These are phyloP conservation scores for Crocuta crocuta DNA, from an alignment of 2,113 vertebrate genomes.

Conservation along the genomic window DNA sequence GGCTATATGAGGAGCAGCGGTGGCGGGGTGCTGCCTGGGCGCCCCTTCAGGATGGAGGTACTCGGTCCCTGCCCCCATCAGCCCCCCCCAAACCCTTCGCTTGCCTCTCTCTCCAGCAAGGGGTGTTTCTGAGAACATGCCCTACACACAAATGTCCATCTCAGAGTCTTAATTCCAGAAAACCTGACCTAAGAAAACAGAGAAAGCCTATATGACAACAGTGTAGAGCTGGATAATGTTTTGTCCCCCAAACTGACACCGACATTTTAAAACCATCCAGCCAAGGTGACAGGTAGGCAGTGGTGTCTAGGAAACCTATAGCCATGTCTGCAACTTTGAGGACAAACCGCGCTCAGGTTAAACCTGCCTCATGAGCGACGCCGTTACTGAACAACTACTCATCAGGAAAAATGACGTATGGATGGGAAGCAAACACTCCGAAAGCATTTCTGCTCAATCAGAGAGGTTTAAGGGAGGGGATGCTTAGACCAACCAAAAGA, in stretches of 20 bases:
- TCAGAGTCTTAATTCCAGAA: not conserved
- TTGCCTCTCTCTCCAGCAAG: not conserved
- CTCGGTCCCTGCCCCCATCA: too few relatives aligned
- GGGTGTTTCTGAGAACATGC: not conserved
- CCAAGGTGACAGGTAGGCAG: constrained; percentile 79
- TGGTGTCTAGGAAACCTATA: constrained; percentile 72
- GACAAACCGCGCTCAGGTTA: constrained; percentile 85
- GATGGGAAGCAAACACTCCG: constrained; percentile 76
- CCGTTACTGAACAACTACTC: constrained; percentile 1
- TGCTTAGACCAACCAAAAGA: constrained; percentile 60
- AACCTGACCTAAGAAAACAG: not conserved
- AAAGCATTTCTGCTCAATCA: constrained; percentile 84
- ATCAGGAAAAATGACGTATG: constrained; percentile 67
- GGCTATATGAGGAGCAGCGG: not conserved
- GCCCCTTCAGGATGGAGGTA: not conserved
- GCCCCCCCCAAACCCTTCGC: too few relatives aligned
- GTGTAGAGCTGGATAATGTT: constrained; percentile 67
- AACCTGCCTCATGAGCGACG: constrained; percentile 76
- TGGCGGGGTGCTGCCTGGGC: not conserved
- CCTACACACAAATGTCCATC: not conserved
- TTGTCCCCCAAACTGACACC: constrained; percentile 87
- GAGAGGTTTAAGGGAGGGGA: constrained; percentile 69
- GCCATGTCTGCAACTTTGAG: constrained; percentile 85
- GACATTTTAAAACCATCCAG: constrained; percentile 81
- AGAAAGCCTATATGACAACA: not conserved